phyloP scores from a whole-genome alignment of 2,113 vertebrate species.

The Alosa alosa region DNA sequence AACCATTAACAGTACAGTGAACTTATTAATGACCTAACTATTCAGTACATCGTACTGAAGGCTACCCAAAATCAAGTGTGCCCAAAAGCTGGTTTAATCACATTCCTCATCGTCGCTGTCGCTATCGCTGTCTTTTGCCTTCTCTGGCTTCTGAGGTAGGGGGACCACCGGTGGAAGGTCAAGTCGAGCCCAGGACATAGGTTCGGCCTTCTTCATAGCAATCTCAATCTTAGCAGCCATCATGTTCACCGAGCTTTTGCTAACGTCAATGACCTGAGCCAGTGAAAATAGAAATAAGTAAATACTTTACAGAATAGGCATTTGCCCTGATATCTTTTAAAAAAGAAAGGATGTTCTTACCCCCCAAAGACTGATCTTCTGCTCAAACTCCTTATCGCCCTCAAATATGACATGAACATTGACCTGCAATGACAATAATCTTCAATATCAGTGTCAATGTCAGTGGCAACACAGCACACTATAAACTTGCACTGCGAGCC shows the following conservation, averaged over 20 bases:
- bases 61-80: not conserved
- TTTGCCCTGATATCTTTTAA: not conserved
- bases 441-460: not conserved
- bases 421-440: constrained; percentile 67
- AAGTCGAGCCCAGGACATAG: constrained; percentile 88
- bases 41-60: not conserved
- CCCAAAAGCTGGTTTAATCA: constrained; percentile 26
- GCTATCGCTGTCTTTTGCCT: constrained; percentile 57
- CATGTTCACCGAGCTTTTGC: constrained; percentile 87
- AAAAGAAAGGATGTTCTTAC: constrained; percentile 72
- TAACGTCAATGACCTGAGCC: constrained; percentile 86
- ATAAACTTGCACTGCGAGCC: not conserved
- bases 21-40: not conserved
- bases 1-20: not conserved
- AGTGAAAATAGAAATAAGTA: not conserved
- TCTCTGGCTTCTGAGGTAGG: constrained; percentile 62
- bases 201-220: constrained; percentile 88
- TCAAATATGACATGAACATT: constrained; percentile 92
- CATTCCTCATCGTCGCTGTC: constrained; percentile 55
- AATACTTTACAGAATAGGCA: not conserved
- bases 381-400: constrained; percentile 91
- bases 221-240: constrained; percentile 92
- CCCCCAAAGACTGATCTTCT: constrained; percentile 90
- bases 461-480: not conserved
- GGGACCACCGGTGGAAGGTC: constrained; percentile 78